Conservation (phyloP, 2,888 invertebrate species). For the Andrena haemorrhoa region DNA sequence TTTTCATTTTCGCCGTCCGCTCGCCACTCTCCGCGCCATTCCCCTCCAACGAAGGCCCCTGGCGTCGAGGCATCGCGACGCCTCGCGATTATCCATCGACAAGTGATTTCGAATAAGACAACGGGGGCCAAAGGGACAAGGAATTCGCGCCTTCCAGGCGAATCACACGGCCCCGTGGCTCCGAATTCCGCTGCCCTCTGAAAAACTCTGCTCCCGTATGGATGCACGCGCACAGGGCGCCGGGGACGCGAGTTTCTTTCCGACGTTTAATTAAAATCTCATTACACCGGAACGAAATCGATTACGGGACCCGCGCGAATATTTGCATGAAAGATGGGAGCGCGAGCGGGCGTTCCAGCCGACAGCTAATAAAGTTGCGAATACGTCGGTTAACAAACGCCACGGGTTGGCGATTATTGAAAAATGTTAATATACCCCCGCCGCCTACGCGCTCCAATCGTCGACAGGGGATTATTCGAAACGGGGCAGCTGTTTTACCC, state of each 20-base stretch:
- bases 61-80: background rate
- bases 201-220: background rate
- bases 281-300: constrained; percentile 48
- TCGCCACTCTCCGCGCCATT: background rate
- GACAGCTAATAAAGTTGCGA: constrained; percentile 40
- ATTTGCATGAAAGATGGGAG: constrained; percentile 41
- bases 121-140: background rate
- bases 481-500: background rate
- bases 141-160: background rate
- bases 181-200: background rate
- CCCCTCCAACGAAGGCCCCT: background rate
- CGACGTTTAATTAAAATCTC: constrained; percentile 60
- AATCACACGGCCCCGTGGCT: constrained; percentile 3
- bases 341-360: background rate
- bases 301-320: constrained; percentile 27
- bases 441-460: background rate
- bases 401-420: constrained; percentile 27
- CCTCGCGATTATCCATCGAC: background rate
- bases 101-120: constrained; percentile 20
- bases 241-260: constrained; percentile 8
- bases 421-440: constrained; percentile 18
- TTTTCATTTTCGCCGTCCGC: constrained; percentile 42
- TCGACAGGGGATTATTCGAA: background rate
- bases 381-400: constrained; percentile 34
- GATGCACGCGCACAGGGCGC: background rate